Conservation (phyloP, 2,888 invertebrate species). For the Aporophyla lueneburgensis region DNA sequence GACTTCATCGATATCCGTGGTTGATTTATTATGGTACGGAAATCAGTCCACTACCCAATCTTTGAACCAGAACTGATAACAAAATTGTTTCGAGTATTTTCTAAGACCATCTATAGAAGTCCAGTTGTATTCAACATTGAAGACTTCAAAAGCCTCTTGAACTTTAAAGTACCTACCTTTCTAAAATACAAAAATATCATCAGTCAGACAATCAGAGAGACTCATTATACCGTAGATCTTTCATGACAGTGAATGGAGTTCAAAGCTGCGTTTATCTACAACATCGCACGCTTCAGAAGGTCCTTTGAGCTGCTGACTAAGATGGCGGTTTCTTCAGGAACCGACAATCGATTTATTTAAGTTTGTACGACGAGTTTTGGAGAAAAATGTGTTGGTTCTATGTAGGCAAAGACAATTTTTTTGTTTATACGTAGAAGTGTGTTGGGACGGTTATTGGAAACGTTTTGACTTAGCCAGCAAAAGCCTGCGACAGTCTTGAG, state of each 20-base stretch:
- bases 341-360: constrained; percentile 45
- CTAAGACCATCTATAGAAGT: not conserved
- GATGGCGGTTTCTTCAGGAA: constrained; percentile 37
- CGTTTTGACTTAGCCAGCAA: too few relatives aligned
- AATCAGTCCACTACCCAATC: not conserved
- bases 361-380: constrained; percentile 15
- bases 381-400: constrained; percentile 4
- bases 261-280: constrained; percentile 63
- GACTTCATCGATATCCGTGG: too few relatives aligned
- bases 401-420: not conserved
- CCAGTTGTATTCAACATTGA: constrained; percentile 32
- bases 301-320: constrained; percentile 49
- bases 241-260: constrained; percentile 44
- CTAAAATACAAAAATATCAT: constrained; percentile 46
- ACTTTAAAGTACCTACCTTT: constrained; percentile 26
- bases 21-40: not conserved
- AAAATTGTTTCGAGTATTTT: not conserved
- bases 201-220: constrained; percentile 42
- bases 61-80: not conserved
- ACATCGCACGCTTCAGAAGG: constrained; percentile 47
- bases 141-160: constrained; percentile 25
- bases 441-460: not conserved
- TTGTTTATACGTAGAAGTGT: not conserved
- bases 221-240: constrained; percentile 48
- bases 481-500: too few relatives aligned